Percentiles rank a stretch among this genome's conserved stretches.
Conservation (phyloP, 1,140 invertebrate species). For the Planococcus citri region DNA sequence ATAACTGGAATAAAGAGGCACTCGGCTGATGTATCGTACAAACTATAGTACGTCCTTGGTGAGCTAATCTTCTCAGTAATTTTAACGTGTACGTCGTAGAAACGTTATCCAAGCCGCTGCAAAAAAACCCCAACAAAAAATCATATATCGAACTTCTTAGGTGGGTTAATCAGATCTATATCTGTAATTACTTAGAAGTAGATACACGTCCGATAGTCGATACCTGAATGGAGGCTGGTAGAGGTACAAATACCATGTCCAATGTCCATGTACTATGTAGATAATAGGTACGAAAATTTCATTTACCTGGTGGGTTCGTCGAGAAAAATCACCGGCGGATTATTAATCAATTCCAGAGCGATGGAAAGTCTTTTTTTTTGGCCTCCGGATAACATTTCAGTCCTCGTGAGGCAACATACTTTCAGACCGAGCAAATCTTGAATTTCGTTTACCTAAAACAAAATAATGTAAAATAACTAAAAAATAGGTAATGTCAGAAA, state of each 20-base stretch:
- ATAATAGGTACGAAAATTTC: too few relatives aligned
- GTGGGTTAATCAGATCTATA: too few relatives aligned
- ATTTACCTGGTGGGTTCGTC: constrained; percentile 85
- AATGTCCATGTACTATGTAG: too few relatives aligned
- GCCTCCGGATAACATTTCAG: constrained; percentile 75
- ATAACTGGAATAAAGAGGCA: constrained; percentile 60
- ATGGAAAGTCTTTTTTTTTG: constrained; percentile 88
- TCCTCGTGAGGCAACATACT: constrained; percentile 66
- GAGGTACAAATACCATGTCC: too few relatives aligned
- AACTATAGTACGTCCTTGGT: constrained; percentile 58
- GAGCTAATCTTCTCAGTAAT: constrained; percentile 42
- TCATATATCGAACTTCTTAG: background rate
- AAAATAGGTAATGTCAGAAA: background rate
- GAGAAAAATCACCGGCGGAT: constrained; percentile 94
- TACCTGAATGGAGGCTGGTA: too few relatives aligned
- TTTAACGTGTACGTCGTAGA: constrained; percentile 53
- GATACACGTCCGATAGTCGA: too few relatives aligned
- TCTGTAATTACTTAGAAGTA: too few relatives aligned
- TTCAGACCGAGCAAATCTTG: constrained; percentile 57
- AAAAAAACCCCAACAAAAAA: constrained; percentile 17
- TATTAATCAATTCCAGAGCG: constrained; percentile 69
- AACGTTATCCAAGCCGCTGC: constrained; percentile 61
- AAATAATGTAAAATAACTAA: background rate
- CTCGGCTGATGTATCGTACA: constrained; percentile 77
- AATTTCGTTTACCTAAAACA: constrained; percentile 55